Base-by-base conservation (phyloP, 2,888 invertebrate species). In the Cosmorhoe ocellata region DNA sequence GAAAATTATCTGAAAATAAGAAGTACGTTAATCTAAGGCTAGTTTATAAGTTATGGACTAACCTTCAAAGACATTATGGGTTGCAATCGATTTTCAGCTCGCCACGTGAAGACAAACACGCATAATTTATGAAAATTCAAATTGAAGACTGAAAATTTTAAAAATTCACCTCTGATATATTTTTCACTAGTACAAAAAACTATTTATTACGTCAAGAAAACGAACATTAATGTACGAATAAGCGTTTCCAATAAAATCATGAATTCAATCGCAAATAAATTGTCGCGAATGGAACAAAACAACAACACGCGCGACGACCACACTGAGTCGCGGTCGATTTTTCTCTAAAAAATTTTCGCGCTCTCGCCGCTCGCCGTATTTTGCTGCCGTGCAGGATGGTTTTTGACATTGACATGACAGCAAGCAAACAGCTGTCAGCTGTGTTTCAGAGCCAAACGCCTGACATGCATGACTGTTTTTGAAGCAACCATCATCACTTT, bases 21-120 rank as follows among this genome's bases (percentile, higher is more conserved):
- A 18, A 3, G 18, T 18, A 18, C 3, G 24, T 24, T 5, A 7
- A 7, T 24, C 2, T 1, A 6, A 24, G 18, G n/a, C 1, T n/a
- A 8, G 11, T 1, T 31, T 45, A 40, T 55, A 41, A 36, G 22
- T 12, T 37, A 50, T 48, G 18, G 22, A 70, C 83, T 76, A 61
- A 85, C 85, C 84, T 85, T 85, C 54, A 85, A 56, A 44, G 85
- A 85, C 85, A 85, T 85, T 64, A 59, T 78, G 59, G 58, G 61
- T 71, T 49, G 58, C 55, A 71, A 71, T 79, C 67, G 71, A 76
- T 80, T 73, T 75, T 68, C 63, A 67, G 60, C 59, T 67, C 63
- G 67, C 66, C 66, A 73, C 67, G 69, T 71, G 67, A 63, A 70
- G 54, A 65, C 61, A 68, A 76, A 71, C 69, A 75, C 69, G 71